Evolutionary conservation across 2,888 invertebrate species (phyloP).

Genomic region (Carcina quercana): DNA sequence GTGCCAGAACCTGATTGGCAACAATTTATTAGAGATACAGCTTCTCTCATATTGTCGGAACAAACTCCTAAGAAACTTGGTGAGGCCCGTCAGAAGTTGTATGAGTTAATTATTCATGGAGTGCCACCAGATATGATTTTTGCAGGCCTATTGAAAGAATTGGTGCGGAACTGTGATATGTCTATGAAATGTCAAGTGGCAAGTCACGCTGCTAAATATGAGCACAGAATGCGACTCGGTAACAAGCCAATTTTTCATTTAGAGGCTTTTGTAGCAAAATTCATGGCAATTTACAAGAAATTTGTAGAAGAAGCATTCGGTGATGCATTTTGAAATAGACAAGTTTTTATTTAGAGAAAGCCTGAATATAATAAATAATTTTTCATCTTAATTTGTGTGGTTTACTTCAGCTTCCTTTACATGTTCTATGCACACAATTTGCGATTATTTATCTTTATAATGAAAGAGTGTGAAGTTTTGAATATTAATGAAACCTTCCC

Average conservation of each 20-base stretch:
- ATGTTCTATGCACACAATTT: no score
- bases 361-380: no score
- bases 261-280: conserved; percentile 97
- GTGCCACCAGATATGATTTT: conserved; percentile 96
- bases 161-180: conserved; percentile 93
- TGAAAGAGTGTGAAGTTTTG: no score
- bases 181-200: conserved; percentile 90
- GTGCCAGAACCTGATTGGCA: conserved; percentile 96
- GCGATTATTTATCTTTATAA: no score
- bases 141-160: conserved; percentile 86
- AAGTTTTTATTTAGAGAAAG: no score
- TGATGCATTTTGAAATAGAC: conserved; percentile 67
- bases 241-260: conserved; percentile 97
- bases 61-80: conserved; percentile 90
- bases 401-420: no score
- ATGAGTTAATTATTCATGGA: conserved; percentile 94
- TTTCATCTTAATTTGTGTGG: no score
- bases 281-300: conserved; percentile 95
- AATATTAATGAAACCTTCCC: no score
- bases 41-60: conserved; percentile 87
- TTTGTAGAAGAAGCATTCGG: conserved; percentile 85
- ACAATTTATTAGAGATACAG: conserved; percentile 88
- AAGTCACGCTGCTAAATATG: conserved; percentile 90
- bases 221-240: conserved; percentile 93
- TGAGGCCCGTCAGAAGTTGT: conserved; percentile 90